phyloP scores from a whole-genome alignment of 2,888 invertebrate species.

The Blomia tropicalis region DNA sequence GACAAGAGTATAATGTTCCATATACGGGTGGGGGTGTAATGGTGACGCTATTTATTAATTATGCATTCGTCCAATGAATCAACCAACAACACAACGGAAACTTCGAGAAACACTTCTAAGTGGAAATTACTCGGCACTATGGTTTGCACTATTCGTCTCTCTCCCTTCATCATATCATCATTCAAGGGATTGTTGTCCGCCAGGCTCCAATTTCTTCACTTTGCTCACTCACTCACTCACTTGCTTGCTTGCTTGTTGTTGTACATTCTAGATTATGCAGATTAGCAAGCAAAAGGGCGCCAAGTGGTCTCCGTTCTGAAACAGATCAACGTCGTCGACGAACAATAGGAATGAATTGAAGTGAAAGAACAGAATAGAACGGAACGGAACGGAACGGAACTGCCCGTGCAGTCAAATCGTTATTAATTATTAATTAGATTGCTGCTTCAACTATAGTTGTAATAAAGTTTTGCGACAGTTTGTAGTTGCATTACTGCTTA shows the following conservation, averaged over 20 bases:
- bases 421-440: conserved; percentile 11
- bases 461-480: no score
- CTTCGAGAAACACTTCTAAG: conserved; percentile 8
- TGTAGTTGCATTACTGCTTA: no score
- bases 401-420: not conserved
- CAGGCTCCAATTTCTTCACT: not conserved
- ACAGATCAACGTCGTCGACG: no score
- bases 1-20: no score
- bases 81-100: no score
- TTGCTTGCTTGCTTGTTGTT: not conserved
- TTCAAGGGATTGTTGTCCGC: no score
- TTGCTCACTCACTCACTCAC: no score
- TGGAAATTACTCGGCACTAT: conserved; percentile 7
- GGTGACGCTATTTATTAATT: conserved; percentile 3
- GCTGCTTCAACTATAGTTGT: not conserved
- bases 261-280: conserved; percentile 1
- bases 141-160: not conserved
- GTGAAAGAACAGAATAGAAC: not conserved
- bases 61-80: no score
- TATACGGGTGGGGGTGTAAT: not conserved
- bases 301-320: no score
- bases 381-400: not conserved
- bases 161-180: no score
- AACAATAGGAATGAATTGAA: no score
- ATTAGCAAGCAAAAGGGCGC: not conserved